phyloP scores from a whole-genome alignment of 2,888 invertebrate genomes.

The Taenaris catops region DNA sequence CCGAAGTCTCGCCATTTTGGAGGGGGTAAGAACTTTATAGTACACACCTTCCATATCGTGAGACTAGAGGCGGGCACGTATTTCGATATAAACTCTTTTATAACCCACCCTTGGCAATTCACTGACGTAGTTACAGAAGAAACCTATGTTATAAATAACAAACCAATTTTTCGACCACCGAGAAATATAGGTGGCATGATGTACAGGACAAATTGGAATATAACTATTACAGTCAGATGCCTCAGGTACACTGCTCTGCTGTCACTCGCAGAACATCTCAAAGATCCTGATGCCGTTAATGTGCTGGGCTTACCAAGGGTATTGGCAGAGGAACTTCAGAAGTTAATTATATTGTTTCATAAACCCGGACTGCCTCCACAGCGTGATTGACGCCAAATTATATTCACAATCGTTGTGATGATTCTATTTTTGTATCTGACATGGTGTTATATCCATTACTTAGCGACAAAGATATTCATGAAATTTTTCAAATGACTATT shows the following conservation, averaged over 20 bases:
- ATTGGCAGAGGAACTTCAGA: conserved; percentile 52
- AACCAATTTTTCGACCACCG: conserved; percentile 65
- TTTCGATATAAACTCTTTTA: conserved; percentile 86
- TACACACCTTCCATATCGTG: too few species aligned
- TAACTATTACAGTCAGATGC: conserved; percentile 73
- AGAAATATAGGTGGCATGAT: conserved; percentile 42
- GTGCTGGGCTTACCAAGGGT: conserved; percentile 58
- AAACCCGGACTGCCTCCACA: conserved; percentile 12
- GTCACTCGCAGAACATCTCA: conserved; percentile 52
- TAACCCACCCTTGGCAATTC: conserved; percentile 93
- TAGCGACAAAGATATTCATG: conserved; percentile 21
- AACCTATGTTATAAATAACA: conserved; percentile 77
- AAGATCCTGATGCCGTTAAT: conserved; percentile 40
- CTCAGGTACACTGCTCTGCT: conserved; percentile 66
- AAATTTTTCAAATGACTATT: conserved; percentile 22
- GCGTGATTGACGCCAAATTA: conserved; percentile 24
- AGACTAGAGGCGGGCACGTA: conserved; percentile 75
- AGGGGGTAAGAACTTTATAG: too few species aligned
- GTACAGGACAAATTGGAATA: conserved; percentile 64
- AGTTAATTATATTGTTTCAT: conserved; percentile 27
- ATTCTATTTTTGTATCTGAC: conserved; percentile 22
- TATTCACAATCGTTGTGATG: conserved; percentile 21
- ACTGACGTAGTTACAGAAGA: conserved; percentile 85
- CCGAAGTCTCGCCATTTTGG: too few species aligned
- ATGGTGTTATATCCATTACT: conserved; percentile 22